These are phyloP conservation scores for Teinopalpus imperialis DNA, from an alignment of 2,888 invertebrate species.

Conservation along the genomic window DNA sequence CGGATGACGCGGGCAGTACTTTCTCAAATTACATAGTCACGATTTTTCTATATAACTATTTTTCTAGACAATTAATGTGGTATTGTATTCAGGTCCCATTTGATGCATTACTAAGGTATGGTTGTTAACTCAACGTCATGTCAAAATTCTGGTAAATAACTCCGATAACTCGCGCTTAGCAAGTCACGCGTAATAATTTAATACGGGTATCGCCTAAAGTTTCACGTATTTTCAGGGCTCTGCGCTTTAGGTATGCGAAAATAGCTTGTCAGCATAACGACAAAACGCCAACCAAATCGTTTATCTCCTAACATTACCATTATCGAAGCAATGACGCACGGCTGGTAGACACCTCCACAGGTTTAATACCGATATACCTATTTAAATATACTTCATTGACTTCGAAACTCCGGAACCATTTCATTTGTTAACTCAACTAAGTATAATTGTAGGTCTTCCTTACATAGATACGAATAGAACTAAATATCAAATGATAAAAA, in stretches of 20 bases:
- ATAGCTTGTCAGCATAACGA: conserved; percentile 33
- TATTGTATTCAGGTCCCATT: too few relatives aligned
- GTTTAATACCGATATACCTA: conserved; percentile 15
- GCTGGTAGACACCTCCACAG: conserved; percentile 33
- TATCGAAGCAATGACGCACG: conserved; percentile 47
- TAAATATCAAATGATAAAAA: too few relatives aligned
- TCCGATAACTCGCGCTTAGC: neutral
- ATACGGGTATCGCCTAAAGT: conserved; percentile 6
- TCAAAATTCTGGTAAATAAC: too few relatives aligned
- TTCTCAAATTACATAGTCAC: too few relatives aligned
- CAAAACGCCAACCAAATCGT: conserved; percentile 29
- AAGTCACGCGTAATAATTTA: conserved; percentile 23
- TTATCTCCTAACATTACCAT: conserved; percentile 42
- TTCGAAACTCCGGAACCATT: conserved; percentile 4
- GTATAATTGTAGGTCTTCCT: too few relatives aligned
- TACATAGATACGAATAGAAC: too few relatives aligned
- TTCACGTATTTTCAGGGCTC: neutral
- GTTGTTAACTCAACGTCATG: too few relatives aligned
- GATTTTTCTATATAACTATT: too few relatives aligned
- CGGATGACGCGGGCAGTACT: too few relatives aligned
- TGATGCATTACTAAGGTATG: too few relatives aligned
- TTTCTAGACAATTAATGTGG: too few relatives aligned
- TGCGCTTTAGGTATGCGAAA: conserved; percentile 10
- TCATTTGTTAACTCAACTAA: too few relatives aligned
- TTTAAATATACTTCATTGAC: conserved; percentile 7